Percentiles rank a stretch among this genome's conserved stretches.
phyloP scores from a whole-genome alignment of 2,113 vertebrate genomes.

The Eulemur rufifrons region DNA sequence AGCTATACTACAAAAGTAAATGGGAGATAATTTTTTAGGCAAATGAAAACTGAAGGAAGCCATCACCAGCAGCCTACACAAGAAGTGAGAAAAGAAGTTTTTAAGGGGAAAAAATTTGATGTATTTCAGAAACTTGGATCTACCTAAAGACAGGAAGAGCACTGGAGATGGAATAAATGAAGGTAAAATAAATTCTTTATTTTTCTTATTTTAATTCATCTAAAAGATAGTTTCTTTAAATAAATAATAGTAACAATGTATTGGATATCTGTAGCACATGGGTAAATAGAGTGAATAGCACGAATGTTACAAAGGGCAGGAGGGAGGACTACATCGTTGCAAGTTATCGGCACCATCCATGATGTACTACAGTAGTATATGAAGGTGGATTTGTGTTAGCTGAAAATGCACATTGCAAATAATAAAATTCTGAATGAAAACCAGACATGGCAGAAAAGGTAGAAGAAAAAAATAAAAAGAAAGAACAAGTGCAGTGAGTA shows the following conservation, averaged over 20 bases:
- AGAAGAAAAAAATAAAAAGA: neutral
- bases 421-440: neutral
- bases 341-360: rapidly evolving
- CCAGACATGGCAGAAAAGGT: neutral
- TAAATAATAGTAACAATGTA: neutral
- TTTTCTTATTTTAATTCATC: neutral
- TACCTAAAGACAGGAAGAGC: neutral
- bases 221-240: neutral
- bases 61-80: neutral
- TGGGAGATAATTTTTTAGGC: no score
- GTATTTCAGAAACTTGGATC: neutral
- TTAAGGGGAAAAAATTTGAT: neutral
- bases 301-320: rapidly evolving
- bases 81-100: neutral
- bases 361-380: neutral
- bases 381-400: rapidly evolving
- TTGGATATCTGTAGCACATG: rapidly evolving
- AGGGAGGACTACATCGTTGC: rapidly evolving
- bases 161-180: no score
- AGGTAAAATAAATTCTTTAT: neutral
- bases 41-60: neutral
- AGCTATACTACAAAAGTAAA: neutral
- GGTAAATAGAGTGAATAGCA: neutral
- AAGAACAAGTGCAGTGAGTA: neutral
- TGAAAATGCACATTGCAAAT: neutral